Evolutionary conservation across 2,797 vertebrate genomes (phyloP), one percentile per base, ranked within the genome.

Genomic region (Lepidocolaptes lacrymiger): DNA sequence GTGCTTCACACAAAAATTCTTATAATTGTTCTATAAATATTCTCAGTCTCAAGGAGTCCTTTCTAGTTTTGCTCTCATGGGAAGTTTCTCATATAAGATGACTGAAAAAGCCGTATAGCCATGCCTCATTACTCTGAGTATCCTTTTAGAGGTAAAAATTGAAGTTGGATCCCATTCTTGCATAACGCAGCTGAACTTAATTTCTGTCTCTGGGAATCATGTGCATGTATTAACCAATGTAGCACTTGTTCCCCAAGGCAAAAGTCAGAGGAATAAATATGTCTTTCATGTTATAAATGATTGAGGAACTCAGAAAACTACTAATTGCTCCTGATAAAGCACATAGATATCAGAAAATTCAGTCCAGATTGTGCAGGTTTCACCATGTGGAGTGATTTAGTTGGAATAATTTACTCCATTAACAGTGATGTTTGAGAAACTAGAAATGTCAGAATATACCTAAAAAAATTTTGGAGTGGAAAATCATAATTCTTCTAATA

Each of bases 181-280:
- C 62, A 28, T 88, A 88, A 81, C 27, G 14, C 55, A 84, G 26
- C 21, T 69, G 22, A 91, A 84, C 43, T n/a, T 76, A 36, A 88
- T 90, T 91, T 88, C 77, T 93, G 74, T 88, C 77, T 30, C 46
- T 81, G n/a, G 55, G 51, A 91, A 52, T 88, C 43, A 12, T 66
- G 39, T 62, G n/a, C 63, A 22, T 44, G 15, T 76, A 73, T 68
- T 85, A 94, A 78, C 43, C 69, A 82, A 32, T 26, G 58, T 34
- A 86, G 51, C 48, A 15, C 48, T 59, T 88, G 41, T 30, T 91
- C 39, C 62, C 54, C 56, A 82, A 59, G 52, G 74, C 46, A 73
- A 36, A 76, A 90, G 43, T 48, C 14, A 73, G 39, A 10, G 28
- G 23, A 62, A 44, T 85, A 92, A 77, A 74, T 71, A 30, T 32